Evolutionary conservation across 2,113 vertebrate genomes (phyloP).

Genomic region (Hucho hucho): DNA sequence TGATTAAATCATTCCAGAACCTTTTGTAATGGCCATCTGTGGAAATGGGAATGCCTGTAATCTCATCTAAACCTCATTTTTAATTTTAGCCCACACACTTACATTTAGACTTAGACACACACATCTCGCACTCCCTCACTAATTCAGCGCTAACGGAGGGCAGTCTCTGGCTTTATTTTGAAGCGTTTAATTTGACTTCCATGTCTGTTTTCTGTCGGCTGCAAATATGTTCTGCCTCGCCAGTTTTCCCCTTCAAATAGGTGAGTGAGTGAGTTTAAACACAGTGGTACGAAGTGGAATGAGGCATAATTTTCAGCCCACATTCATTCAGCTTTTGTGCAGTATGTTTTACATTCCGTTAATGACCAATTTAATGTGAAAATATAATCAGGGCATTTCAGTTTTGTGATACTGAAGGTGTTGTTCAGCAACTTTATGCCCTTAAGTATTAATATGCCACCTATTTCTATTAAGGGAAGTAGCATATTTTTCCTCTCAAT

Average conservation of each 20-base stretch:
- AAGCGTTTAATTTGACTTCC: constrained; percentile 67
- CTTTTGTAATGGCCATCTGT: constrained; percentile 28
- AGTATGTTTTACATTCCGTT: too few species aligned
- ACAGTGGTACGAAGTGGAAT: constrained; percentile 60
- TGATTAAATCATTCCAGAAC: constrained; percentile 23
- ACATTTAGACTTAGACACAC: constrained; percentile 5
- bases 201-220: constrained; percentile 65
- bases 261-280: constrained; percentile 64
- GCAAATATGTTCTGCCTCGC: constrained; percentile 63
- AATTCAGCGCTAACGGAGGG: constrained; percentile 19
- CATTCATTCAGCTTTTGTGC: too few species aligned
- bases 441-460: too few species aligned
- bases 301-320: constrained; percentile 59
- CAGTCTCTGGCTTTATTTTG: constrained; percentile 37
- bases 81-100: constrained; percentile 26
- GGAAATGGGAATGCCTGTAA: constrained; percentile 54
- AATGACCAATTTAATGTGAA: too few species aligned
- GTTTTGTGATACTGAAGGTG: too few species aligned
- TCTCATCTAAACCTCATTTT: constrained; percentile 39
- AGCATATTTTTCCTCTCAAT: too few species aligned
- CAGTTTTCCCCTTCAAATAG: constrained; percentile 59
- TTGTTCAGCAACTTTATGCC: too few species aligned
- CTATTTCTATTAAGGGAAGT: too few species aligned
- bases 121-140: background rate
- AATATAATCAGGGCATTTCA: too few species aligned